phyloP scores from a whole-genome alignment of 2,888 invertebrate genomes.

The Coremacera marginata region DNA sequence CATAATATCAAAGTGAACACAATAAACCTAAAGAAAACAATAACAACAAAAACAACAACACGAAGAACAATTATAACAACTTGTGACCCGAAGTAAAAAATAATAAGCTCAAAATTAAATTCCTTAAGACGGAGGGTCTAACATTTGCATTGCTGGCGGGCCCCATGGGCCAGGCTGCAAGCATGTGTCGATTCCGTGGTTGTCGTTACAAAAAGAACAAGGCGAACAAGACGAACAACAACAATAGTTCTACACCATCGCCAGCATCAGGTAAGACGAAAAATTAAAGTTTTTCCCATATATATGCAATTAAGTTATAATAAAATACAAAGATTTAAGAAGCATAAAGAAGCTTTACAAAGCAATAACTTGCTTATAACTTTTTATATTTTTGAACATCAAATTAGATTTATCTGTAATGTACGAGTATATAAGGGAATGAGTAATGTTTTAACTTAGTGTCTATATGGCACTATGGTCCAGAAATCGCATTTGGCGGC shows the following conservation, averaged over 20 bases:
- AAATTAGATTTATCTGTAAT: too few relatives aligned
- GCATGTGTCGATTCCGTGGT: constrained; percentile 85
- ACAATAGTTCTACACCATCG: constrained; percentile 44
- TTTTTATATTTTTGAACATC: too few relatives aligned
- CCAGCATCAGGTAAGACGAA: constrained; percentile 17
- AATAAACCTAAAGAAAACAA: constrained; percentile 36
- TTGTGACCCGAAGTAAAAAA: constrained; percentile 43
- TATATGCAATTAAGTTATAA: too few relatives aligned
- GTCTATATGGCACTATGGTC: too few relatives aligned
- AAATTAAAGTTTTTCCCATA: too few relatives aligned
- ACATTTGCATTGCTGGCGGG: constrained; percentile 70
- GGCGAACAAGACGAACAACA: constrained; percentile 52
- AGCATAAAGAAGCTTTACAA: too few relatives aligned
- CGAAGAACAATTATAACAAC: not conserved
- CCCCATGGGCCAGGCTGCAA: constrained; percentile 83
- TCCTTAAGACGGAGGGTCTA: constrained; percentile 70
- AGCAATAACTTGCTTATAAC: too few relatives aligned
- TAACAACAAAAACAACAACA: constrained; percentile 21
- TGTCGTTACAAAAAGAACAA: constrained; percentile 83
- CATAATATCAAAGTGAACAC: constrained; percentile 31
- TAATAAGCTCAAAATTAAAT: constrained; percentile 61
- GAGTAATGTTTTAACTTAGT: too few relatives aligned
- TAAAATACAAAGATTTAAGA: too few relatives aligned
- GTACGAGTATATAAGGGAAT: too few relatives aligned
- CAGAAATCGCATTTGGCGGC: too few relatives aligned